Conservation (phyloP, 2,888 invertebrate species). For the Scaptomyza reducta region DNA sequence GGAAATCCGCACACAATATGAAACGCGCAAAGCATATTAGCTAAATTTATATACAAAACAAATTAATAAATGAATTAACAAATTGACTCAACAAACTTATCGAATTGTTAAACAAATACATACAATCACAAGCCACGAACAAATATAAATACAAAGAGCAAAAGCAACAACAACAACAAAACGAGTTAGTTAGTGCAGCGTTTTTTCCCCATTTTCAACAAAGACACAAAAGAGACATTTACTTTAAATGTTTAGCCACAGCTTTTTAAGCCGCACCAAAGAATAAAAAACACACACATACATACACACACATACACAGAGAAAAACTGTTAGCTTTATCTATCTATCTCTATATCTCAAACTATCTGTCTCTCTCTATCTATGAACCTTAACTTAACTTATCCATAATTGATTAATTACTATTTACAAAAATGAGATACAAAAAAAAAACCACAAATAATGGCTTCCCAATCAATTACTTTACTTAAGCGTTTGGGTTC, state of each 20-base stretch:
- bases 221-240: constrained; percentile 60
- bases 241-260: constrained; percentile 76
- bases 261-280: constrained; percentile 54
- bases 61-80: constrained; percentile 59
- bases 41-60: constrained; percentile 68
- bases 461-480: constrained; percentile 67
- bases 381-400: constrained; percentile 54
- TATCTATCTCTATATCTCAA: constrained; percentile 36
- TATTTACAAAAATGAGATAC: constrained; percentile 43
- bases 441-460: constrained; percentile 36
- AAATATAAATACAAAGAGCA: constrained; percentile 17
- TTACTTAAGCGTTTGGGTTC: constrained; percentile 58
- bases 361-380: constrained; percentile 28
- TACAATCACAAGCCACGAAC: constrained; percentile 42
- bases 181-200: constrained; percentile 75
- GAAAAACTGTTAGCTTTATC: constrained; percentile 34
- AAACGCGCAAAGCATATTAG: constrained; percentile 56
- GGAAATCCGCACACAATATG: constrained; percentile 8
- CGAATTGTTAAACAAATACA: constrained; percentile 70
- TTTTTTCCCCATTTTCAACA: constrained; percentile 57
- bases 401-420: constrained; percentile 57
- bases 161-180: constrained; percentile 54
- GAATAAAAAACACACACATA: constrained; percentile 12
- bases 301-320: constrained; percentile 4
- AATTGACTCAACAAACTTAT: constrained; percentile 65